These are phyloP conservation scores for Nerophis ophidion DNA, from an alignment of 2,113 vertebrate genomes.

Conservation along the genomic window DNA sequence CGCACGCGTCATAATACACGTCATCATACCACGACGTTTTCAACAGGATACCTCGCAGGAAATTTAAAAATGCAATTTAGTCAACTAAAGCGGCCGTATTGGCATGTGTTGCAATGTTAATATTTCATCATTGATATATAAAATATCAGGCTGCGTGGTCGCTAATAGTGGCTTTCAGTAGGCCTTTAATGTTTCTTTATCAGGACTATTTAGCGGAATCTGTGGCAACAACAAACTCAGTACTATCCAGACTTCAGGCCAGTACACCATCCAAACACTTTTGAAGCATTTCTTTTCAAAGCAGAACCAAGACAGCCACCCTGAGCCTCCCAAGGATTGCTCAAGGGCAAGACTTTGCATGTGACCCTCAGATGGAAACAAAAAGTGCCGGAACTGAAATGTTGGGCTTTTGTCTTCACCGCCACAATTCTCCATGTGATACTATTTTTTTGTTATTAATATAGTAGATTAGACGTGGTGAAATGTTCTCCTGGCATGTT, in stretches of 20 bases:
- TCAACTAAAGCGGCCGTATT: too few relatives aligned
- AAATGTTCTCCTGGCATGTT: not conserved
- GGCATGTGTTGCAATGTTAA: too few relatives aligned
- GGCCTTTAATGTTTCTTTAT: too few relatives aligned
- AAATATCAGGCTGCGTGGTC: too few relatives aligned
- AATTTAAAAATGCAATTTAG: too few relatives aligned
- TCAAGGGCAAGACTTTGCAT: conserved; percentile 47
- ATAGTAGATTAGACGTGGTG: not conserved
- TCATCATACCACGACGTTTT: too few relatives aligned
- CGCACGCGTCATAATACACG: too few relatives aligned
- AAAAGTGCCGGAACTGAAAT: conserved; percentile 30
- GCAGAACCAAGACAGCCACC: not conserved
- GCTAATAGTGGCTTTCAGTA: too few relatives aligned
- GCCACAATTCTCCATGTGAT: conserved; percentile 18
- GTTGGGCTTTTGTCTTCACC: conserved; percentile 6
- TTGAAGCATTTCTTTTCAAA: not conserved
- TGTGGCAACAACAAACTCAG: not conserved
- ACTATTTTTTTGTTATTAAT: conserved; percentile 7
- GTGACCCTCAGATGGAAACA: conserved; percentile 53
- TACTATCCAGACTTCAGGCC: not conserved
- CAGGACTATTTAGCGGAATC: too few relatives aligned
- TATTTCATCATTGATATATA: too few relatives aligned
- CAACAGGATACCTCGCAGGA: too few relatives aligned
- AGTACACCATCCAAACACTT: not conserved
- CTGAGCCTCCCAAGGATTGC: conserved; percentile 29